These are phyloP conservation scores for Pimpla rufipes DNA, from an alignment of 2,888 invertebrate genomes.

Conservation along the genomic window DNA sequence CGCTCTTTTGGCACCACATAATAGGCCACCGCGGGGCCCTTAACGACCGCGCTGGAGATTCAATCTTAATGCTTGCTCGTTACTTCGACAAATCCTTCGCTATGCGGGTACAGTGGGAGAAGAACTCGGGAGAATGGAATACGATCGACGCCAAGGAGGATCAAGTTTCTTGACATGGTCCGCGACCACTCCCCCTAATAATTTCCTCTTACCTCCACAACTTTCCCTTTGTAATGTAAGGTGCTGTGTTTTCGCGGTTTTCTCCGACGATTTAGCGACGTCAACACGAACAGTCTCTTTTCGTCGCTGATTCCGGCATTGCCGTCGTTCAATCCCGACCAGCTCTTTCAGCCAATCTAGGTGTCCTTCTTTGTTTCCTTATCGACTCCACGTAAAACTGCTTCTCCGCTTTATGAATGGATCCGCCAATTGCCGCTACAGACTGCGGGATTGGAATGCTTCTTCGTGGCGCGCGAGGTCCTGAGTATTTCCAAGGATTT, in stretches of 20 bases:
- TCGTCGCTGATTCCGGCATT: neutral
- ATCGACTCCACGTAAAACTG: constrained; percentile 15
- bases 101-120: constrained; percentile 53
- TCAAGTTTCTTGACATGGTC: constrained; percentile 54
- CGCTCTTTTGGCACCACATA: constrained; percentile 68
- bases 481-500: neutral
- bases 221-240: neutral
- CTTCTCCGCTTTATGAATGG: constrained; percentile 14
- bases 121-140: constrained; percentile 43
- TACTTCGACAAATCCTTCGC: constrained; percentile 74
- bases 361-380: neutral
- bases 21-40: constrained; percentile 76
- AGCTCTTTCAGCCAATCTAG: neutral
- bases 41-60: constrained; percentile 80
- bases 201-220: constrained; percentile 39
- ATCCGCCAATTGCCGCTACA: constrained; percentile 28
- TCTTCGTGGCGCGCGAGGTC: neutral
- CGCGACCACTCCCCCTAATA: constrained; percentile 28
- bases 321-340: neutral
- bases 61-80: constrained; percentile 80
- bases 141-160: constrained; percentile 42
- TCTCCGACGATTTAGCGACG: neutral
- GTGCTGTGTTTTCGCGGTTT: constrained; percentile 21
- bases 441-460: constrained; percentile 1
- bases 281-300: constrained; percentile 2